Evolutionary conservation across 1,140 invertebrate species (phyloP).

Genomic region (Brachionus asplanchnoidis): DNA sequence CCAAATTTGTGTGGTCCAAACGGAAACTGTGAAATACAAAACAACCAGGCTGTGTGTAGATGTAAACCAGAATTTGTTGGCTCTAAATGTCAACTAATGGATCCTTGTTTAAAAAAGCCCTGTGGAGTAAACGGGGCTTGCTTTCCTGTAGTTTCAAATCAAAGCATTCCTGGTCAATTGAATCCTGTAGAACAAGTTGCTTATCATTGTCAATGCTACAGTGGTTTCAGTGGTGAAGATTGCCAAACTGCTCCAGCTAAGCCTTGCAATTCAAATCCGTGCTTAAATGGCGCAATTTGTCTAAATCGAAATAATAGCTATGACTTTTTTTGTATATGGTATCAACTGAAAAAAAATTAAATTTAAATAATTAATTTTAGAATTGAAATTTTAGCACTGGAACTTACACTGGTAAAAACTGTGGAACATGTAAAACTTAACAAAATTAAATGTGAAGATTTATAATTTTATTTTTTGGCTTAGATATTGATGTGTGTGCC

Average conservation of each 20-base stretch:
- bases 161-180: slow-evolving; percentile 4
- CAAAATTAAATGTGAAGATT: neutral
- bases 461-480: neutral
- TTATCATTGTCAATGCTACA: slow-evolving; percentile 42
- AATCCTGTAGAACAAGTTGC: slow-evolving; percentile 23
- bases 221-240: slow-evolving; percentile 33
- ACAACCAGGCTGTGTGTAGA: neutral
- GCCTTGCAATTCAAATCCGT: slow-evolving; percentile 32
- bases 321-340: slow-evolving; percentile 25
- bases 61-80: slow-evolving; percentile 30
- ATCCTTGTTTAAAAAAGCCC: slow-evolving; percentile 11
- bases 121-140: slow-evolving; percentile 30
- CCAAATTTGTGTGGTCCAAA: slow-evolving; percentile 15
- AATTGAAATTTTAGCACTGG: neutral
- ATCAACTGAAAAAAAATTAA: neutral
- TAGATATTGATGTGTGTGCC: slow-evolving; percentile 34
- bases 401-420: slow-evolving; percentile 33
- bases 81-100: slow-evolving; percentile 9
- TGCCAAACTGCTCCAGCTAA: slow-evolving; percentile 19
- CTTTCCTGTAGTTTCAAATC: slow-evolving; percentile 11
- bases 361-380: neutral
- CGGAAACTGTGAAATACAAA: slow-evolving; percentile 15
- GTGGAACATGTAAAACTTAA: slow-evolving; percentile 21
- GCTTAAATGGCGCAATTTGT: slow-evolving; percentile 29
- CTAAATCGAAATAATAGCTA: slow-evolving; percentile 34